Percentiles rank a stretch among this genome's conserved stretches.
These are phyloP conservation scores for Diabrotica balteata DNA, from an alignment of 2,888 invertebrate species.

Conservation along the genomic window DNA sequence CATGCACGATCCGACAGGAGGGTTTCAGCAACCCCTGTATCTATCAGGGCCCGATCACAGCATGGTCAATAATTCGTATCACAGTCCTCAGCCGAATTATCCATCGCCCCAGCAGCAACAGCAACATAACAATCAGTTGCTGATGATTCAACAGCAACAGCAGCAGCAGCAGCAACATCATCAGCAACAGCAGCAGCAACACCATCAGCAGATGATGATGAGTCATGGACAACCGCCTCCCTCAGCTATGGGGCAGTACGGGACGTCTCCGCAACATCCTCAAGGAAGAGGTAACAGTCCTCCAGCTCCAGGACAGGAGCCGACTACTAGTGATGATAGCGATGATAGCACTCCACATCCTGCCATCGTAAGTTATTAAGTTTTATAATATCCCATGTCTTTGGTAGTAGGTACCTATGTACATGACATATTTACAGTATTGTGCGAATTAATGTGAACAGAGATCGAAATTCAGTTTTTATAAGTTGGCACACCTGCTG, in stretches of 20 bases:
- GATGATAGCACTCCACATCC: constrained; percentile 82
- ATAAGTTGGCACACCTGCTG: too few relatives aligned
- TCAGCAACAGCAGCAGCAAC: constrained; percentile 57
- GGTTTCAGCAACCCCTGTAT: constrained; percentile 77
- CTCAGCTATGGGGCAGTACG: constrained; percentile 58
- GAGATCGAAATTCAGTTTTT: too few relatives aligned
- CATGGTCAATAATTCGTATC: constrained; percentile 59
- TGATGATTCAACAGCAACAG: constrained; percentile 53
- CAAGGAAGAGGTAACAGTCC: constrained; percentile 70
- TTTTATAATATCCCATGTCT: too few relatives aligned
- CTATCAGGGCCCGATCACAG: constrained; percentile 61
- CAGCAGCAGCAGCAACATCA: constrained; percentile 56
- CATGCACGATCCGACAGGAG: constrained; percentile 60
- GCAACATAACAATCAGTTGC: constrained; percentile 27
- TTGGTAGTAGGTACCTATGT: too few relatives aligned
- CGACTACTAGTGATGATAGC: constrained; percentile 85
- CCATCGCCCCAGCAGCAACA: constrained; percentile 44
- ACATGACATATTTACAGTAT: too few relatives aligned
- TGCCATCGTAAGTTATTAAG: constrained; percentile 62
- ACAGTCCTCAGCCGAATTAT: constrained; percentile 56
- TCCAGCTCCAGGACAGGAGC: constrained; percentile 64
- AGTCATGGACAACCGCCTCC: constrained; percentile 59
- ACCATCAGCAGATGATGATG: constrained; percentile 60
- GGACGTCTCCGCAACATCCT: constrained; percentile 65
- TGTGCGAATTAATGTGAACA: too few relatives aligned